Percentiles rank a stretch among this genome's conserved stretches.
phyloP scores from a whole-genome alignment of 2,113 vertebrate species.

The Bos indicus region DNA sequence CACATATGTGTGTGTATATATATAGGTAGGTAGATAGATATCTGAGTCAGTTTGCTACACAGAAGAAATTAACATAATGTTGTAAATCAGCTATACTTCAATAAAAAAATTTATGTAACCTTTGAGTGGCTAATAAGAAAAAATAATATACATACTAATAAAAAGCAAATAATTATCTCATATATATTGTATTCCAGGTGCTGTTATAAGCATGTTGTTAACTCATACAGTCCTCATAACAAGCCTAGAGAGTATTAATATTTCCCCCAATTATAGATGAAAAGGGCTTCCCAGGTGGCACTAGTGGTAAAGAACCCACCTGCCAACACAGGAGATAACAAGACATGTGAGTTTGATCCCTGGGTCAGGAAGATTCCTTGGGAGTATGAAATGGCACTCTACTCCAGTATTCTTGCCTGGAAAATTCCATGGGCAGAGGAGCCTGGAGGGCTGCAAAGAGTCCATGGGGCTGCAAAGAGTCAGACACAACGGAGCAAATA shows the following conservation, averaged over 20 bases:
- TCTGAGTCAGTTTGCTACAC: neutral
- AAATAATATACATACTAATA: neutral
- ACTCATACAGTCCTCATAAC: neutral
- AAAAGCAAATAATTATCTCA: neutral
- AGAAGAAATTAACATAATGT: neutral
- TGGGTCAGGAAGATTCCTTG: neutral
- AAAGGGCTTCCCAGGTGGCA: neutral
- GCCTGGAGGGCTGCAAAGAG: neutral
- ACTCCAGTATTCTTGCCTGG: neutral
- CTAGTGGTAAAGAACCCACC: neutral
- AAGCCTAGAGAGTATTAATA: neutral
- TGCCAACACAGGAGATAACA: neutral
- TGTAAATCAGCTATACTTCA: neutral
- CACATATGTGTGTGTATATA: neutral
- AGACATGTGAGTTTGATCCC: neutral
- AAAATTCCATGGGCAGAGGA: neutral
- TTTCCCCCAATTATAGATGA: neutral
- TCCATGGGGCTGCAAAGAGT: neutral
- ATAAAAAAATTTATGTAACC: neutral
- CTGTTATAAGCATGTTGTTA: neutral
- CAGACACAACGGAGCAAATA: neutral
- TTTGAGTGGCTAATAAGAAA: neutral
- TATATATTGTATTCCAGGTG: neutral
- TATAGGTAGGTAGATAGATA: accelerated
- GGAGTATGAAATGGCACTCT: neutral